Evolutionary conservation across 1,140 invertebrate species (phyloP), one percentile per base, ranked within the genome.

Genomic region (Bilobella aurantiaca): DNA sequence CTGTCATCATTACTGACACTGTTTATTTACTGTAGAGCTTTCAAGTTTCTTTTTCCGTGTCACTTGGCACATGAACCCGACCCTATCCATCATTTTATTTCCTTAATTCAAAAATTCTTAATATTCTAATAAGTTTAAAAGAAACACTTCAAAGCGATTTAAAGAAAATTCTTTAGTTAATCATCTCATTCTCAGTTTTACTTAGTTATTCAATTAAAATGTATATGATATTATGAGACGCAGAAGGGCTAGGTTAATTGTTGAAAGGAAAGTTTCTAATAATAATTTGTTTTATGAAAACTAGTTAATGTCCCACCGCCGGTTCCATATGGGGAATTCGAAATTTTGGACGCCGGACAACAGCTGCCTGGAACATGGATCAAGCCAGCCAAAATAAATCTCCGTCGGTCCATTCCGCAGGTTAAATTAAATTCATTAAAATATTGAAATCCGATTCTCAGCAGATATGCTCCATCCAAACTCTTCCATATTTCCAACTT

Each of bases 291-390:
- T 53, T 53, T 16, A 14, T 23, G 14, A 5, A 18, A 18, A 14
- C 14, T 60, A 77, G 76, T 75, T 21, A 70, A 69, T 30, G 63
- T 78, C 1, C 77, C 78, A n/a, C 79, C 79, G 1, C 78, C 78
- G 5, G 70, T 62, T 30, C 58, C 73, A 18, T 76, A 65, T n/a
- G 71, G 66, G 21, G 64, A 70, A 32, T 67, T 65, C 49, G 69
- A 66, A 1, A 31, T 58, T 37, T 21, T 70, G 53, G 69, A 70
- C 25, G 63, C 65, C 21, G 30, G 63, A 12, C 66, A 68, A 46
- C 67, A 65, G 34, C 60, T 68, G 32, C 62, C 64, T 2, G 63
- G 64, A 25, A 65, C 68, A 75, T 73, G 70, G 73, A 56, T 73
- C 70, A 14, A 73, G 59, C 28, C 30, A 53, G 59, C 74, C 25